Conservation (phyloP, 2,797 vertebrate species). For the Phalanger gymnotis region DNA sequence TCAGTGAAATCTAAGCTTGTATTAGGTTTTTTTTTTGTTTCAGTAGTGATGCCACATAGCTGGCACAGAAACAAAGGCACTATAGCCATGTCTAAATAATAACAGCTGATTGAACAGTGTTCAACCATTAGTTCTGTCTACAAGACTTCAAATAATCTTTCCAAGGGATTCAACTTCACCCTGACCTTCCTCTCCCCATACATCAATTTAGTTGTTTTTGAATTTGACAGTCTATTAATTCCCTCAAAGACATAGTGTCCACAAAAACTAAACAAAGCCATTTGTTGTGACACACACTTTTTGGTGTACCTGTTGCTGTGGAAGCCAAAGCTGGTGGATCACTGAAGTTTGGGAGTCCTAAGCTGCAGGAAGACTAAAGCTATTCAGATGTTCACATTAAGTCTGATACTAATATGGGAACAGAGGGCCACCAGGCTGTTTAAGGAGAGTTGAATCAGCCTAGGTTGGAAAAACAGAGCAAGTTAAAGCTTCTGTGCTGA, state of each 20-base stretch:
- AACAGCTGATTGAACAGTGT: background rate
- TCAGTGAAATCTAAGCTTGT: background rate
- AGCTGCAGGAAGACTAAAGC: too few relatives aligned
- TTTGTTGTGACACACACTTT: too few relatives aligned
- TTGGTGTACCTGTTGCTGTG: too few relatives aligned
- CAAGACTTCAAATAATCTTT: background rate
- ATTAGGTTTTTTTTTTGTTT: background rate
- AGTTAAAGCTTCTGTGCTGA: too few relatives aligned
- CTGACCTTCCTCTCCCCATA: background rate
- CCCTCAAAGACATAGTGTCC: background rate
- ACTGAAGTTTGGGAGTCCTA: too few relatives aligned
- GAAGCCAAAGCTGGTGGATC: too few relatives aligned
- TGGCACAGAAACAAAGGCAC: background rate
- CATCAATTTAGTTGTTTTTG: background rate
- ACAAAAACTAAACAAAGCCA: background rate
- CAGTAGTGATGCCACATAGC: background rate
- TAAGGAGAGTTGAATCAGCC: too few relatives aligned
- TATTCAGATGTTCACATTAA: too few relatives aligned
- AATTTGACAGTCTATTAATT: background rate
- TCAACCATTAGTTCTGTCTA: background rate
- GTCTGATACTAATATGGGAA: too few relatives aligned
- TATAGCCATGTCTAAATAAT: background rate
- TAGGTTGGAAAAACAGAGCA: too few relatives aligned
- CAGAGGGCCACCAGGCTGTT: too few relatives aligned
- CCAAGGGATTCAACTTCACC: background rate